Evolutionary conservation across 1,140 invertebrate genomes (phyloP).

Genomic region (Nautilus pompilius): DNA sequence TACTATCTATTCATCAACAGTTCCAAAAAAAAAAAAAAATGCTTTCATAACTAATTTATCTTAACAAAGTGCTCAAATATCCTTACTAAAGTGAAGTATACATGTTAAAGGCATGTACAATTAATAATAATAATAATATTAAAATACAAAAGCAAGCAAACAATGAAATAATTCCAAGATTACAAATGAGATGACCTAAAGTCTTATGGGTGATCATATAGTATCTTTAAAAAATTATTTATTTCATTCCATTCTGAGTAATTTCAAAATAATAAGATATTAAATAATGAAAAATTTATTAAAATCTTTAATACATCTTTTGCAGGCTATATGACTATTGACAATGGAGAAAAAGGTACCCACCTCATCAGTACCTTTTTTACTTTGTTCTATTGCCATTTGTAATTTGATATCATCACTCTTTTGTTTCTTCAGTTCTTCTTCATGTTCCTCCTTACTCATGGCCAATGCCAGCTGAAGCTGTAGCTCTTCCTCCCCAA

Average conservation of each 20-base stretch:
- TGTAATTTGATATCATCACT: constrained; percentile 69
- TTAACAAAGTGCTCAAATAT: too few species aligned
- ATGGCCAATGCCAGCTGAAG: constrained; percentile 96
- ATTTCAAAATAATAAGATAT: not conserved
- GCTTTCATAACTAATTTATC: too few species aligned
- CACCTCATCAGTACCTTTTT: constrained; percentile 66
- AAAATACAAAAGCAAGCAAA: too few species aligned
- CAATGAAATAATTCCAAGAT: too few species aligned
- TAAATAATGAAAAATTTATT: constrained; percentile 2
- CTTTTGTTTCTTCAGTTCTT: constrained; percentile 91
- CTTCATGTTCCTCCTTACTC: constrained; percentile 97
- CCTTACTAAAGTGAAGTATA: too few species aligned
- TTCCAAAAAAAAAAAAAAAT: too few species aligned
- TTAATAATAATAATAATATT: too few species aligned
- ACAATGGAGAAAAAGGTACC: not conserved
- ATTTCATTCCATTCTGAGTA: not conserved
- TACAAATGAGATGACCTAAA: too few species aligned
- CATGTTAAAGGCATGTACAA: too few species aligned
- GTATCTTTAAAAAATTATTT: too few species aligned
- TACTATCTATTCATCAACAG: too few species aligned
- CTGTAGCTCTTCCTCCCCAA: constrained; percentile 97
- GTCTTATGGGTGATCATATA: too few species aligned
- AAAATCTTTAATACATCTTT: not conserved
- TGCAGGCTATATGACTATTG: not conserved
- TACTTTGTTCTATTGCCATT: constrained; percentile 87